A percentile compares a stretch with the other conserved stretches of the same genome.
Conservation (phyloP, 2,888 invertebrate species). For the Sturmia bella region DNA sequence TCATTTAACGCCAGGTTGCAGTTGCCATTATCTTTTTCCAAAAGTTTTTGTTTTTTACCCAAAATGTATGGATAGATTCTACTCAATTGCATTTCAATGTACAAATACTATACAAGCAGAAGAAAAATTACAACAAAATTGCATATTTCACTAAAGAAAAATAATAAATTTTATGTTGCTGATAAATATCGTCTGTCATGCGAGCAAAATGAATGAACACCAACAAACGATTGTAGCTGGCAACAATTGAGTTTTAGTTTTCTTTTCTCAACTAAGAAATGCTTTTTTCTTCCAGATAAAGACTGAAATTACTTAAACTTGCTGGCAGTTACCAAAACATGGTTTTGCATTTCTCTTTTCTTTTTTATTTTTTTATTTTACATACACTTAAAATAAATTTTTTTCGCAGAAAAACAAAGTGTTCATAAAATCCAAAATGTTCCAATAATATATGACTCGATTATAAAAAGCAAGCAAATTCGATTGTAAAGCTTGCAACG, state of each 20-base stretch:
- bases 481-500: too few relatives aligned
- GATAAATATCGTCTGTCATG: conserved; percentile 78
- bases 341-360: too few relatives aligned
- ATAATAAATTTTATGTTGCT: conserved; percentile 77
- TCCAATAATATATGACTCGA: too few relatives aligned
- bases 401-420: too few relatives aligned
- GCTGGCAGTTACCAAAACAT: not conserved
- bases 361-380: not conserved
- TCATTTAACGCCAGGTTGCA: too few relatives aligned
- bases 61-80: too few relatives aligned
- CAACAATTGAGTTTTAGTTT: conserved; percentile 56
- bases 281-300: conserved; percentile 62
- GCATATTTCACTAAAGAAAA: conserved; percentile 60
- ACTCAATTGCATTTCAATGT: not conserved
- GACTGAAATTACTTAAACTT: conserved; percentile 61
- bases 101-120: not conserved
- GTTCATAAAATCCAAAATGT: too few relatives aligned
- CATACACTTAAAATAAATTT: too few relatives aligned
- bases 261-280: not conserved
- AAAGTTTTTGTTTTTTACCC: too few relatives aligned
- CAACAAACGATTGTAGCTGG: conserved; percentile 55
- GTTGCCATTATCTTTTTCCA: too few relatives aligned
- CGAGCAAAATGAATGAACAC: conserved; percentile 61
- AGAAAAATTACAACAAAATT: conserved; percentile 56
- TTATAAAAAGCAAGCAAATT: too few relatives aligned